Evolutionary conservation across 2,113 vertebrate genomes (phyloP).

Genomic region (Eidolon helvum): DNA sequence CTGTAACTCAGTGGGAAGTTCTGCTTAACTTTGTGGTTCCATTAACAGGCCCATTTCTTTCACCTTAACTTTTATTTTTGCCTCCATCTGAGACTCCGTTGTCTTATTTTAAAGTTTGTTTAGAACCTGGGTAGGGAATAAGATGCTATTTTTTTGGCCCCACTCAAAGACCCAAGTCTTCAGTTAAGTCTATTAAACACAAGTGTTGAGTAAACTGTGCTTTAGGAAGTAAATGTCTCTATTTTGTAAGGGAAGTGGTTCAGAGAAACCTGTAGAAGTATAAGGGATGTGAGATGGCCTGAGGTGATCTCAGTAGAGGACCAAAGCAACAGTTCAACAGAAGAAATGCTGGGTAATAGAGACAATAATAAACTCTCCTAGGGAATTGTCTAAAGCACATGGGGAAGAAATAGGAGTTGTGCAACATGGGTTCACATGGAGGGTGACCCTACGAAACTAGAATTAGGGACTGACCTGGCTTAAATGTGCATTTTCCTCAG

Average conservation of each 20-base stretch:
- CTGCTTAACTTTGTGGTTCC: background rate
- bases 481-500: no score
- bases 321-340: background rate
- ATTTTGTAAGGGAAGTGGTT: background rate
- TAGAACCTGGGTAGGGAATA: background rate
- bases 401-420: background rate
- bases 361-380: background rate
- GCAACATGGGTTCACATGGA: background rate
- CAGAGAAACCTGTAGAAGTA: background rate
- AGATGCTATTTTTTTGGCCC: background rate
- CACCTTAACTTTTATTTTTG: background rate
- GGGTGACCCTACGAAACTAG: background rate
- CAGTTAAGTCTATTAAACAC: background rate
- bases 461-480: background rate
- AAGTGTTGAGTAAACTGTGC: background rate
- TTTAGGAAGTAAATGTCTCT: background rate
- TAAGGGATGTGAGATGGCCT: background rate
- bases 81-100: background rate
- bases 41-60: background rate
- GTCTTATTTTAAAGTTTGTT: background rate
- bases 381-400: background rate
- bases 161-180: background rate
- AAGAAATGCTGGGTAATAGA: background rate
- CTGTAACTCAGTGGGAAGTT: background rate
- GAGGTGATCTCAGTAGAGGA: background rate